Evolutionary conservation across 2,888 invertebrate genomes (phyloP).

Genomic region (Gonocerus acuteangulatus): DNA sequence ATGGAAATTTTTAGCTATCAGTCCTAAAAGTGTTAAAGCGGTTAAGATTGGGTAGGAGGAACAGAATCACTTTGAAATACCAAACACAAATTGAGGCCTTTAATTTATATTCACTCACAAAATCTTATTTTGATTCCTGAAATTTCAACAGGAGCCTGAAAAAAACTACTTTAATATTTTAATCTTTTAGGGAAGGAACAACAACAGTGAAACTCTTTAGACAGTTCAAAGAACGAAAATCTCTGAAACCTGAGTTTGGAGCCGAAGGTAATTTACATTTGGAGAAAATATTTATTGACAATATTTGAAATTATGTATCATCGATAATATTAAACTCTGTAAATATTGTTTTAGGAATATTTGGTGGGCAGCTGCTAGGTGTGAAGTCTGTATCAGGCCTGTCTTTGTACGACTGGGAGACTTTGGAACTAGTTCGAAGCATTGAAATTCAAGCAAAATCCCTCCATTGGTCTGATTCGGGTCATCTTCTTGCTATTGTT

Average conservation of each 20-base stretch:
- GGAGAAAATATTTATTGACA: too few species aligned
- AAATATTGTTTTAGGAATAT: constrained; percentile 54
- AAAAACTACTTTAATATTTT: background rate
- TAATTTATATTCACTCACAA: too few species aligned
- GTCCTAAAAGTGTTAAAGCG: too few species aligned
- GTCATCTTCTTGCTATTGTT: constrained; percentile 85
- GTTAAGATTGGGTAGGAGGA: too few species aligned
- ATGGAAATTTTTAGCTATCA: too few species aligned
- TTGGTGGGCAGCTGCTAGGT: constrained; percentile 83
- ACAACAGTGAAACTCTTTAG: constrained; percentile 90
- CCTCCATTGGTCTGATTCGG: constrained; percentile 95
- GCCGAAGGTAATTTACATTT: constrained; percentile 63
- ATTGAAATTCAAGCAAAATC: constrained; percentile 93
- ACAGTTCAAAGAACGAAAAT: constrained; percentile 95
- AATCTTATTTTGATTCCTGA: too few species aligned
- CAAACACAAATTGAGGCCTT: too few species aligned
- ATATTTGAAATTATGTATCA: too few species aligned
- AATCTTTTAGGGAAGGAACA: constrained; percentile 62
- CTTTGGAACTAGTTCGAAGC: constrained; percentile 78
- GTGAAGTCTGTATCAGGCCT: constrained; percentile 86
- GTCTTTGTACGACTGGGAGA: constrained; percentile 97
- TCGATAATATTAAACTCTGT: too few species aligned
- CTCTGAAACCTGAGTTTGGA: constrained; percentile 93
- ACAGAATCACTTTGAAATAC: too few species aligned
- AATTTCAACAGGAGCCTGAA: too few species aligned